Evolutionary conservation across 2,113 vertebrate genomes (phyloP), one percentile per base, ranked within the genome.

Genomic region (Melanerpes formicivorus): DNA sequence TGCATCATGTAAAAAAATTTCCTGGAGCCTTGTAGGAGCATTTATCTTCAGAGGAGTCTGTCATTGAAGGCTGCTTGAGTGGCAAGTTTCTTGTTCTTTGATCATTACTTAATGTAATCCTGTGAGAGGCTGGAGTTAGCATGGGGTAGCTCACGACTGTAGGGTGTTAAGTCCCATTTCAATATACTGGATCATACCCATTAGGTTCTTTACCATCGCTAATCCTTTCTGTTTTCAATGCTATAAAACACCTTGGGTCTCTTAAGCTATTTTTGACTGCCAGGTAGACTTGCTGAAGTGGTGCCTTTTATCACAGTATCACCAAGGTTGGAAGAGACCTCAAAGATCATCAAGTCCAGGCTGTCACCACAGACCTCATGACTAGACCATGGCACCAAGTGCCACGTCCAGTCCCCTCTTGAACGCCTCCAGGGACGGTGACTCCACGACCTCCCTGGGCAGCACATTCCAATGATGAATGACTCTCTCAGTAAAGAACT

Each of bases 31-130:
- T 78, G 62, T 87, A 74, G 75, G 22, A 72, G 55, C 85, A 42
- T 90, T 92, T 92, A 80, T 95, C 93, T 93, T 80, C 80, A 65
- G 89, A 86, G 87, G 22, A 85, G 86, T 66, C 84, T 83, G 84
- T 92, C 12, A 9, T 32, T 30, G 54, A 69, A 48, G 87, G 69
- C 60, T 90, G 90, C 85, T 93, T 90, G 91, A 96, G 82, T 95
- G 94, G 91, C 96, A 94, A 72, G 69, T 92, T 96, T 80, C 95
- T 95, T 95, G 87, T 95, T 96, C 94, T 95, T 93, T 95, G 93
- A 95, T 93, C 89, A 55, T 93, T 87, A 62, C 91, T 96, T 96
- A 91, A 75, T 90, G 82, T 96, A 96, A 95, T 96, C 84, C 89
- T 88, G 70, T 92, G 69, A 82, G 91, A 70, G 84, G 69, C 87